These are phyloP conservation scores for Leptoclinus maculatus DNA, from an alignment of 2,797 vertebrate species.

Conservation along the genomic window DNA sequence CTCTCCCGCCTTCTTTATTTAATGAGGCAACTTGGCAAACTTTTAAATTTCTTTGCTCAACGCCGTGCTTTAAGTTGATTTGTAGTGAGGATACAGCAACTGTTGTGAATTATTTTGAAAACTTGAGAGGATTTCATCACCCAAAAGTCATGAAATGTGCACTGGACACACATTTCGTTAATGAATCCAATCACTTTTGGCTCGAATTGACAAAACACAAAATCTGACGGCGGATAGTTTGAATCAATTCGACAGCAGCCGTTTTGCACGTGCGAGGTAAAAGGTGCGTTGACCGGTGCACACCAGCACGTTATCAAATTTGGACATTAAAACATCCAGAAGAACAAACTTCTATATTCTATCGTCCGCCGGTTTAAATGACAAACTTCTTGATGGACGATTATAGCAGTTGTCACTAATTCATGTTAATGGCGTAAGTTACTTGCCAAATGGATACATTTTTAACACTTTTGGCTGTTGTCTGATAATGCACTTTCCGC, in stretches of 20 bases:
- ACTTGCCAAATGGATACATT: not conserved
- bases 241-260: not conserved
- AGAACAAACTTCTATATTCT: not conserved
- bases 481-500: not conserved
- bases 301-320: not conserved
- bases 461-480: not conserved
- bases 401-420: not conserved
- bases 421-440: not conserved
- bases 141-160: not conserved
- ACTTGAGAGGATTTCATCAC: not conserved
- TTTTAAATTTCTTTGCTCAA: not conserved
- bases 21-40: not conserved
- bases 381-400: not conserved
- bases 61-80: not conserved
- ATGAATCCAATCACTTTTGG: no score
- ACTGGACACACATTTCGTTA: not conserved
- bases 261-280: no score
- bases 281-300: not conserved
- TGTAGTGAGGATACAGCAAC: not conserved
- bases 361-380: no score
- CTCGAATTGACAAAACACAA: not conserved
- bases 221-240: not conserved
- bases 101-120: conserved; percentile 2
- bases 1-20: not conserved
- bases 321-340: not conserved